Conservation (phyloP, 1,140 invertebrate species). For the Epicauta chinensis region DNA sequence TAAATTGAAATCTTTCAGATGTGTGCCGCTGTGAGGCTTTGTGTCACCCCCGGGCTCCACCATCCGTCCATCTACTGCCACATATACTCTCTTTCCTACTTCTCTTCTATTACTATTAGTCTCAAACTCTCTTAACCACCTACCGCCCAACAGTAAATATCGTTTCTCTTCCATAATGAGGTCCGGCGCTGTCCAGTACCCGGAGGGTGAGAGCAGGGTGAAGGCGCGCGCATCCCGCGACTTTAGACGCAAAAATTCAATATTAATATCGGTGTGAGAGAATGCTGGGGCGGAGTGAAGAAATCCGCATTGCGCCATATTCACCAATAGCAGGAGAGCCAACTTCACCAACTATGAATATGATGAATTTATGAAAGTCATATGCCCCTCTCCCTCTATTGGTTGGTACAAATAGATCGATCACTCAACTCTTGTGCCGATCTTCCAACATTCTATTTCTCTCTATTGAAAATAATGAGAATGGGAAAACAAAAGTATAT, state of each 20-base stretch:
- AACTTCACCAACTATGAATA: constrained; percentile 37
- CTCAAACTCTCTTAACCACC: constrained; percentile 8
- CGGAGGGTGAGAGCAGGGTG: not conserved
- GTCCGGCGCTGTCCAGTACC: constrained; percentile 20
- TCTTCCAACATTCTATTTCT: too few species aligned
- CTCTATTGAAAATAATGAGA: too few species aligned
- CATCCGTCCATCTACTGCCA: not conserved
- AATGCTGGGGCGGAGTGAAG: constrained; percentile 20
- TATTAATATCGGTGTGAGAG: constrained; percentile 27
- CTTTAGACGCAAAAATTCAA: constrained; percentile 29
- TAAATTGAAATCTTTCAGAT: constrained; percentile 41
- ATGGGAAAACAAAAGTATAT: too few species aligned
- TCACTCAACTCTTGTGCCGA: too few species aligned
- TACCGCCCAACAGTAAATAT: constrained; percentile 15
- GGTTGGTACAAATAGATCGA: too few species aligned
- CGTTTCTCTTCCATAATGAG: constrained; percentile 17
- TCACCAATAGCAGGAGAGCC: constrained; percentile 27
- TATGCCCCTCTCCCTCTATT: constrained; percentile 45
- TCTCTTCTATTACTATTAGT: not conserved
- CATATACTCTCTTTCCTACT: constrained; percentile 2
- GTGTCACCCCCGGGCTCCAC: constrained; percentile 22
- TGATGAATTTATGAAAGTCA: constrained; percentile 53
- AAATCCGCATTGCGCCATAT: constrained; percentile 35
- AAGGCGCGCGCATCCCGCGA: constrained; percentile 19
- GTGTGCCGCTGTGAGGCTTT: constrained; percentile 25